Evolutionary conservation across 2,113 vertebrate species (phyloP), one percentile per base, ranked within the genome.

Genomic region (Mellivora capensis): DNA sequence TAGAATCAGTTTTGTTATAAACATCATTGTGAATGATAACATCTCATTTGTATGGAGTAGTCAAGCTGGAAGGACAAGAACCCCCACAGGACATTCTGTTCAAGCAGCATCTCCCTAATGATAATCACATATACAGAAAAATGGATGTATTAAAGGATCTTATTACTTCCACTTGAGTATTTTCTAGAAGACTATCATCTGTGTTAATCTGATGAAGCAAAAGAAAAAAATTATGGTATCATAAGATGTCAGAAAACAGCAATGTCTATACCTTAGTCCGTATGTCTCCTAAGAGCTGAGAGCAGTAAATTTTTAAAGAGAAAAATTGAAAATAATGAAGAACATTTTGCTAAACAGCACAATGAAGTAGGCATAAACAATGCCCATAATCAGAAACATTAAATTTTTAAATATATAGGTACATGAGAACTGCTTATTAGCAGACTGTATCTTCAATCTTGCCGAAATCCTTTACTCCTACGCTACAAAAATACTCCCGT

Each of bases 241-340:
- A 86, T 47, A 97, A 97, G 83, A 98, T 94, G 93, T 98, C 98
- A 97, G 91, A 98, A 99, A 99, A 98, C 64, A 98, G 96, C 37
- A 52, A 93, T 98, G 97, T 98, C 98, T 99, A 99, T 99, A 99
- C 99, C 99, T 99, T 99, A 97, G 99, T 99, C 98, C 99, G 99
- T 98, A 99, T 99, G 99, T 99, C 99, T 99, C 99, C 99, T 99
- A 99, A 99, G 99, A 99, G 99, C 99, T 99, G 99, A 99, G 98
- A 99, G 99, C 99, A 98, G 99, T 99, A 98, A 99, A 98, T 99
- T 99, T 99, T 99, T 98, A 96, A 98, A 99, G 98, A 99, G 98
- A 99, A 98, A 99, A 98, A 98, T 99, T 98, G 90, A 97, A 97
- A 96, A 98, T 72, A 97, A 97, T 98, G 94, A 98, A 96, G 97